These are phyloP conservation scores for Rhinolophus sinicus DNA, from an alignment of 2,113 vertebrate genomes.

Conservation along the genomic window DNA sequence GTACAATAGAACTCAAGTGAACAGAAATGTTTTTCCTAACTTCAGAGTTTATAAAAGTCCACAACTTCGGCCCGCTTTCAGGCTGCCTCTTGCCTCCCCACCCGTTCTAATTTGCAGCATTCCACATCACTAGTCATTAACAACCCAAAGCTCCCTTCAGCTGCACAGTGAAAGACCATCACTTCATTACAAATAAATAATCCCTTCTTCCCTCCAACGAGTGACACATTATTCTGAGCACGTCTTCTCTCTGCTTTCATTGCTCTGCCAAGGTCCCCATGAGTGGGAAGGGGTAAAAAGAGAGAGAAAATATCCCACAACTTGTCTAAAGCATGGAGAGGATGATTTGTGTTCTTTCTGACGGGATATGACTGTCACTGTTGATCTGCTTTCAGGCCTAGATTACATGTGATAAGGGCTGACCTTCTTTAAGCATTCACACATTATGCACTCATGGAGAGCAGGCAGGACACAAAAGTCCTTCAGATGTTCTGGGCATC, in stretches of 20 bases:
- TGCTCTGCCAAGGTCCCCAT: conserved; percentile 85
- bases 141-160: conserved; percentile 68
- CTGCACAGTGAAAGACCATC: conserved; percentile 72
- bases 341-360: conserved; percentile 87
- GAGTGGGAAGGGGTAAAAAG: conserved; percentile 69
- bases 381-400: conserved; percentile 88
- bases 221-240: conserved; percentile 87
- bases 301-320: conserved; percentile 78
- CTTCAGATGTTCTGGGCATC: conserved; percentile 92
- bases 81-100: conserved; percentile 58
- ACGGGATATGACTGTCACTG: conserved; percentile 87
- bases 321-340: conserved; percentile 75
- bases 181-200: conserved; percentile 82
- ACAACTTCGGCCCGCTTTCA: neutral
- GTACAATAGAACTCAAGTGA: neutral
- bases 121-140: conserved; percentile 82
- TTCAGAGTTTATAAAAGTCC: neutral
- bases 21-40: conserved; percentile 5
- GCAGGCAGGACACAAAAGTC: conserved; percentile 91
- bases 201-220: conserved; percentile 67
- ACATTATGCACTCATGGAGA: conserved; percentile 89
- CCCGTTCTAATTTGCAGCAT: conserved; percentile 62
- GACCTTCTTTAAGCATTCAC: conserved; percentile 90
- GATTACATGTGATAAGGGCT: conserved; percentile 92
- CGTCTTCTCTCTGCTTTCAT: conserved; percentile 85